These are phyloP conservation scores for Meriones unguiculatus DNA, from an alignment of 2,113 vertebrate genomes.

Conservation along the genomic window DNA sequence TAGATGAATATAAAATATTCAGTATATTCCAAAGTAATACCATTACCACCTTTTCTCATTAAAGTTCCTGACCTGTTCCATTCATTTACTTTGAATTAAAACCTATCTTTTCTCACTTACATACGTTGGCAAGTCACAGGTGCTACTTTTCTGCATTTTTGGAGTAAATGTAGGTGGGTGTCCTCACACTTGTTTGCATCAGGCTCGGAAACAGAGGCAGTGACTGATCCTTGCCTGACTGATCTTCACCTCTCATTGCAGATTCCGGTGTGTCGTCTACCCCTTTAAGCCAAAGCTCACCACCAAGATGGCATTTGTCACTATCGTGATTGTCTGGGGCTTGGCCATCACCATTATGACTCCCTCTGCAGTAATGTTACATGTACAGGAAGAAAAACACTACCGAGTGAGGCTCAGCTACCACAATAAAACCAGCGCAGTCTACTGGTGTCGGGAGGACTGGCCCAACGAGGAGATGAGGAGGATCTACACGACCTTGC, in stretches of 20 bases:
- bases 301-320: slow-evolving; percentile 87
- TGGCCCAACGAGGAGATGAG: slow-evolving; percentile 95
- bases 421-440: slow-evolving; percentile 88
- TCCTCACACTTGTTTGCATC: not conserved
- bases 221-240: not conserved
- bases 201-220: not conserved
- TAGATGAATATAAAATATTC: not conserved
- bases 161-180: not conserved
- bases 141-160: not conserved
- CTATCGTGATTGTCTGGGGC: slow-evolving; percentile 92
- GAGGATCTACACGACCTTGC: slow-evolving; percentile 94
- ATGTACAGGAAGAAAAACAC: slow-evolving; percentile 91
- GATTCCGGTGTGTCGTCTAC: slow-evolving; percentile 93
- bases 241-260: slow-evolving; percentile 74
- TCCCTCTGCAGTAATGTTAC: slow-evolving; percentile 94
- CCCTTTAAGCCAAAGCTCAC: slow-evolving; percentile 95
- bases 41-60: not conserved
- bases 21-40: not conserved
- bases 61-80: not conserved
- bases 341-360: slow-evolving; percentile 94
- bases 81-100: not conserved
- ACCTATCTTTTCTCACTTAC: not conserved
- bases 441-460: slow-evolving; percentile 95
- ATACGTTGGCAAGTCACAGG: not conserved
- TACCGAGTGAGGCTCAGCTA: slow-evolving; percentile 89